phyloP scores from a whole-genome alignment of 2,888 invertebrate species.

The Drosophila prolongata region DNA sequence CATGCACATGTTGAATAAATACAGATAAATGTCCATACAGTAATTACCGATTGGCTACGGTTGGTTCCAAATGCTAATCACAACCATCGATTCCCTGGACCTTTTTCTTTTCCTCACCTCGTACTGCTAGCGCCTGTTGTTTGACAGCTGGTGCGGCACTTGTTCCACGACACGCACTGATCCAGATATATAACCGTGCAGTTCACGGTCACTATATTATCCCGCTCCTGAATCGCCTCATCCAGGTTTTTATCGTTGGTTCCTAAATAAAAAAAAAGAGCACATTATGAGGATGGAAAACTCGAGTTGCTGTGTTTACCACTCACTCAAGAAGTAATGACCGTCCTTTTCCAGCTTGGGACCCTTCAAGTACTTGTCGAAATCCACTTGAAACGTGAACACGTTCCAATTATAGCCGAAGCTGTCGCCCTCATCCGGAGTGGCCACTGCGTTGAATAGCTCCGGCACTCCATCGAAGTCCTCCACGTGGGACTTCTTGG shows the following conservation, averaged over 20 bases:
- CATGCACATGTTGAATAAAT: too few relatives aligned
- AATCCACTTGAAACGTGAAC: conserved; percentile 91
- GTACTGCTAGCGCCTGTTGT: conserved; percentile 84
- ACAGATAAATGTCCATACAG: too few relatives aligned
- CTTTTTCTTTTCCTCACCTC: conserved; percentile 62
- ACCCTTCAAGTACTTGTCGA: conserved; percentile 88
- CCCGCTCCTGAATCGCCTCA: conserved; percentile 78
- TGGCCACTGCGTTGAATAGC: conserved; percentile 90
- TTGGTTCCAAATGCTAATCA: neutral
- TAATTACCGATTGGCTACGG: too few relatives aligned
- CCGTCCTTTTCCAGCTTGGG: conserved; percentile 89
- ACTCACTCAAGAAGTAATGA: conserved; percentile 90
- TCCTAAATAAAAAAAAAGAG: conserved; percentile 84
- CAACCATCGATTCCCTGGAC: neutral
- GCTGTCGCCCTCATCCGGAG: conserved; percentile 86
- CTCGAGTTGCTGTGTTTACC: neutral
- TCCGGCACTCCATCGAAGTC: conserved; percentile 93
- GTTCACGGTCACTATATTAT: conserved; percentile 89
- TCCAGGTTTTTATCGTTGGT: conserved; percentile 88
- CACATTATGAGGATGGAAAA: neutral
- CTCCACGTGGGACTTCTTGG: conserved; percentile 93
- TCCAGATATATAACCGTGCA: conserved; percentile 96
- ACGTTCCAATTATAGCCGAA: conserved; percentile 92
- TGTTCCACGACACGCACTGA: conserved; percentile 94
- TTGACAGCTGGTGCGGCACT: conserved; percentile 92